Evolutionary conservation across 2,113 vertebrate species (phyloP), one percentile per base, ranked within the genome.

Genomic region (Rhea pennata): DNA sequence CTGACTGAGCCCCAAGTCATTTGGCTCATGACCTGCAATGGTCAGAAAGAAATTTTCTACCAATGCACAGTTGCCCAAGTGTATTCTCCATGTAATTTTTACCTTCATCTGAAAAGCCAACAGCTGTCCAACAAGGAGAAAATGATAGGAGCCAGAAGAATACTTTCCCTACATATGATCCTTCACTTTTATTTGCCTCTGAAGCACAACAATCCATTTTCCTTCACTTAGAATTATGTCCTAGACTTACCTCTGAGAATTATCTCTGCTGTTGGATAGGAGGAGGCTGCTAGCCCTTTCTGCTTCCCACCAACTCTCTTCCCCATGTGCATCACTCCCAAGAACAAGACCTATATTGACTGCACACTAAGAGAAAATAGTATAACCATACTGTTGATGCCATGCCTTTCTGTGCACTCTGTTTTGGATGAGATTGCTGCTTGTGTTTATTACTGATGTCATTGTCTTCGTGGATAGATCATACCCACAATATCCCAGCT

Each of bases 31-130:
- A 73, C 23, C 44, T 76, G n/a, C 76, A 94, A 73, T 70, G 26
- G 31, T 70, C 36, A 66, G 48, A 88, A 82, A 67, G 16, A 78
- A 21, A 39, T 72, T 78, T 87, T 76, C 73, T 59, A 53, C 26
- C 66, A 53, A 7, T 53, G 40, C 16, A 58, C 29, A 76, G n/a
- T 48, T 83, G 75, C 58, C 36, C 42, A 65, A 46, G 39, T 31
- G 12, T 23, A 56, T 84, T 87, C 48, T 89, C 66, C 65, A 14
- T 10, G 16, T 26, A 87, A 65, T 71, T 95, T 93, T 92, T 87
- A 23, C 61, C n/a, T 87, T 91, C 21, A 42, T n/a, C 36, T 64
- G 54, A 85, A 64, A 16, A 42, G 15, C 23, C 65, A 59, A 48
- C 19, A 53, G 5, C 39, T 74, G 8, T 74, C 76, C 56, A 62